Percentiles rank a stretch among this genome's conserved stretches.
These are phyloP conservation scores for Empidonax alnorum DNA, from an alignment of 2,113 vertebrate species.

Conservation along the genomic window DNA sequence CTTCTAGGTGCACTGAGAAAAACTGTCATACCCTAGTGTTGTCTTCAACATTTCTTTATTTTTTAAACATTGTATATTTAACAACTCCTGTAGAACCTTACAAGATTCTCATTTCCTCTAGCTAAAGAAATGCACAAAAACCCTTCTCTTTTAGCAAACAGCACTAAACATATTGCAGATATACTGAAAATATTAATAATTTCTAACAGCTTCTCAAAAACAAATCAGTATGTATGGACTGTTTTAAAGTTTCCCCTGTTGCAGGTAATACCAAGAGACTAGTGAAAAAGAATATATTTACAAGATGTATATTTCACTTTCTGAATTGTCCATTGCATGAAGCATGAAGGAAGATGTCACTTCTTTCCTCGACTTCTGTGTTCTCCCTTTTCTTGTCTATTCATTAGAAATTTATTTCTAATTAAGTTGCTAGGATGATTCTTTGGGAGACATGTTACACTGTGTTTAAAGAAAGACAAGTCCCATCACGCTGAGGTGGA, in stretches of 20 bases:
- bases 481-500: neutral
- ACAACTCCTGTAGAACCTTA: neutral
- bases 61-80: neutral
- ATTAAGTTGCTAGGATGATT: neutral
- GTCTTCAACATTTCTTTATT: neutral
- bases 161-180: neutral
- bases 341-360: neutral
- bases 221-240: neutral
- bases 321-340: neutral
- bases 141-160: neutral
- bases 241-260: neutral
- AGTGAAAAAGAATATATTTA: neutral
- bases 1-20: neutral
- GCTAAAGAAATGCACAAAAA: neutral
- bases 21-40: fast-evolving
- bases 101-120: neutral
- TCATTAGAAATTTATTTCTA: neutral
- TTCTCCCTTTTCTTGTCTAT: neutral
- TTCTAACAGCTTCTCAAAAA: neutral
- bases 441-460: neutral
- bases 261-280: neutral
- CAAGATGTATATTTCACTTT: neutral
- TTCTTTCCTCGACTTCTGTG: neutral
- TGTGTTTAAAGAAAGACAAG: neutral
- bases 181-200: neutral